Base-by-base conservation (phyloP, 2,888 invertebrate genomes). In the Pediacus dermestoides region DNA sequence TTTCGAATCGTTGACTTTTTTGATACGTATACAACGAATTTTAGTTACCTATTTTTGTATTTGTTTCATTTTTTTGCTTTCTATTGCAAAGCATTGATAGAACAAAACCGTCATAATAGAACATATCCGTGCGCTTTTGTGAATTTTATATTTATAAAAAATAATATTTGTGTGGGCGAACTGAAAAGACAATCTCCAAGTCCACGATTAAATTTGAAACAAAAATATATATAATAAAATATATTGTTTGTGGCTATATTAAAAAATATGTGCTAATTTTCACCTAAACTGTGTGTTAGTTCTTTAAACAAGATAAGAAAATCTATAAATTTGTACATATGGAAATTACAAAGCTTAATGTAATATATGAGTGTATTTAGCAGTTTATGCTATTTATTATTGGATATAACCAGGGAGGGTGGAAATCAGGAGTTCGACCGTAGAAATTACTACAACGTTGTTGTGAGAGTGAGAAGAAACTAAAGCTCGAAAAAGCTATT, bases 101-200 rank as follows among this genome's bases (percentile, higher is more conserved):
- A 23, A 23, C 23, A 23, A 46, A 39, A 49, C 49, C 49, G 49
- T 49, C 49, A 44, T 38, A 23, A 41, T 42, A 38, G 36, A 42
- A 50, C 50, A 50, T 50, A 50, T 50, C 50, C 44, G 40, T 32
- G 37, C 50, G 45, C 42, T 40, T 42, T 34, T 39, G 34, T 39
- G 45, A 34, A 31, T 16, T 31, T 31, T 28, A 9, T 11, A 18
- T 18, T 18, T 18, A 18, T 18, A 18, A 18, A n/a, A 18, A n/a
- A 18, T 18, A 18, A 7, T 18, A 7, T 18, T n/a, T n/a, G 21
- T 18, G 43, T 48, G 45, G 48, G 46, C 42, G 46, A 46, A 48
- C 50, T 50, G 45, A 48, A 44, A 39, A 38, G 41, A 48, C 48
- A 44, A 44, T 44, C 48, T 44, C 33, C 33, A 36, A 39, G 42